Conservation (phyloP, 2,888 invertebrate genomes). For the Apamea sordens region DNA sequence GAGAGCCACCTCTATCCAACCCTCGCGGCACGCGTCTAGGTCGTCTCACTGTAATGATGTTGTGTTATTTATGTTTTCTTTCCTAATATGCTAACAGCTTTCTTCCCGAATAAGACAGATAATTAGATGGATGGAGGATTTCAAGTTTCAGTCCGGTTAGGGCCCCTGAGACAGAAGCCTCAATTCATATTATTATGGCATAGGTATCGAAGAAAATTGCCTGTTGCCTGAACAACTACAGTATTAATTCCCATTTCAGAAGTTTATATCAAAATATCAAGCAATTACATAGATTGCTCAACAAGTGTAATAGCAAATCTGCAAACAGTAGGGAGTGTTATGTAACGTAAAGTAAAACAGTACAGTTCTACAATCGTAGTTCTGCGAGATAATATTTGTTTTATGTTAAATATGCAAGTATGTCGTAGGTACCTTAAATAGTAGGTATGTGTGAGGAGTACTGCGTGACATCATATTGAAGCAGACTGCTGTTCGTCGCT, state of each 20-base stretch:
- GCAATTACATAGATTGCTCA: conserved; percentile 49
- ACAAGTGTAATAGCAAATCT: conserved; percentile 46
- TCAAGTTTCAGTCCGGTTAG: background rate
- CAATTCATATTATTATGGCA: too few relatives aligned
- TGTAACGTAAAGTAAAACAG: conserved; percentile 57
- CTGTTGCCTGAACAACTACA: background rate
- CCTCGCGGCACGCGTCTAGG: too few relatives aligned
- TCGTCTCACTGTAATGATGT: too few relatives aligned
- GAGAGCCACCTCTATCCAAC: too few relatives aligned
- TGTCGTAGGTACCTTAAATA: conserved; percentile 20
- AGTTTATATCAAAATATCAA: conserved; percentile 47
- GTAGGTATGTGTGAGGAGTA: conserved; percentile 24
- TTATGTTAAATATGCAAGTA: conserved; percentile 53
- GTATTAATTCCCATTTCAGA: conserved; percentile 37
- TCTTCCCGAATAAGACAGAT: background rate
- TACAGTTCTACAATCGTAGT: conserved; percentile 39
- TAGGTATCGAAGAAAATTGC: background rate
- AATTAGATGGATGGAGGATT: background rate
- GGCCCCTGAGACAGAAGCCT: background rate
- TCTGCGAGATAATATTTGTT: conserved; percentile 66
- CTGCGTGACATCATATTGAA: conserved; percentile 57
- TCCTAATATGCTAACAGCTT: background rate
- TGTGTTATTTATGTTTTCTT: background rate
- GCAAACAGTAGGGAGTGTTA: conserved; percentile 54
- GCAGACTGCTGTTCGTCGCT: conserved; percentile 15